Base-by-base conservation (phyloP, 92 coral and sea anemone genomes). In the Bergia puertoricense region DNA sequence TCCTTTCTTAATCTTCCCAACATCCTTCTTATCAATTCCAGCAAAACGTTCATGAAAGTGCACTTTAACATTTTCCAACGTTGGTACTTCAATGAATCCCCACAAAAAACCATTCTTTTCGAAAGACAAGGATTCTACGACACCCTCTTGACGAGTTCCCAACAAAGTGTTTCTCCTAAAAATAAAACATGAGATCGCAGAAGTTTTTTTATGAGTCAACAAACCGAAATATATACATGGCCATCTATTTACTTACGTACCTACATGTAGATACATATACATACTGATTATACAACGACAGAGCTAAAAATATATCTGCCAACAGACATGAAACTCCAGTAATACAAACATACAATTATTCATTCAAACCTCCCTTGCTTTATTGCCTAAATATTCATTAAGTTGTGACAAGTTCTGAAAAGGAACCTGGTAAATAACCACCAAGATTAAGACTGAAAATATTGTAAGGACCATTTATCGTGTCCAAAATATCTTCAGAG, bases 81-180 rank as follows among this genome's bases (percentile, higher is more conserved):
- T 20, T 10, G 74, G 79, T 0, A 89, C 85, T 48, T 75, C 65
- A 8, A 92, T 92, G 48, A 43, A 78, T 36, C 94, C 94, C 36
- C 62, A 42, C 42, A 86, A 51, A 0, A 0, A 30, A 79, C 83
- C 83, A 41, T 2, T 2, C 13, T 67, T 69, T 11, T 81, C 83
- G 39, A 37, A 1, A 11, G 2, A 2, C 5, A 92, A 18, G 22
- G 51, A 57, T 62, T 69, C 30, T 41, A 92, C 88, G 46, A 40
- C 39, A 23, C 94, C 94, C 45, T 92, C 94, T 51, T 15, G 90
- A 44, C 94, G 94, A 90, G 79, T 86, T 39, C 85, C 77, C 66
- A 79, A 22, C 77, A 68, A 11, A n/a, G 10, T 82, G 75, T 54
- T 36, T 30, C 54, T 51, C 46, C 83, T 62, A 62, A 54, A 54